Evolutionary conservation across 2,888 invertebrate species (phyloP).

Genomic region (Belgica antarctica): DNA sequence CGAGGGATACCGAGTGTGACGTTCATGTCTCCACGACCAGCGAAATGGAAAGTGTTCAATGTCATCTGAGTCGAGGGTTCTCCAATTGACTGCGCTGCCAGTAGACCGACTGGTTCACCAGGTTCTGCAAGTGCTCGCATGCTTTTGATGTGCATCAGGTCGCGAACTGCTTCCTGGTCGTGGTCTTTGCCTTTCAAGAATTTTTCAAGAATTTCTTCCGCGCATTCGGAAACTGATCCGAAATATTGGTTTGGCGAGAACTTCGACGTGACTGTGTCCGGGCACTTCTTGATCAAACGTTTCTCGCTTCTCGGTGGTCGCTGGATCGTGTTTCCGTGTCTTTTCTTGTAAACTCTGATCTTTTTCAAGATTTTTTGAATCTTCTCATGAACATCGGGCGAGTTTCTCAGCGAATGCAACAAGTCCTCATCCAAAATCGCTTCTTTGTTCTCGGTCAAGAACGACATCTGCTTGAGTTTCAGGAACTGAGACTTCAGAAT

Average conservation of each 20-base stretch:
- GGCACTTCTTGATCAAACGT: slow-evolving; percentile 55
- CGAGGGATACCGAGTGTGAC: slow-evolving; percentile 99
- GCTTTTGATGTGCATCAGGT: slow-evolving; percentile 73
- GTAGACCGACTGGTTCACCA: slow-evolving; percentile 93
- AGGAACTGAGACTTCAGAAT: slow-evolving; percentile 84
- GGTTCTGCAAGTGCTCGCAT: slow-evolving; percentile 77
- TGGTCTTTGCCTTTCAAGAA: slow-evolving; percentile 53
- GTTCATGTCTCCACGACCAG: slow-evolving; percentile 99
- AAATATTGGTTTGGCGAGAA: slow-evolving; percentile 73
- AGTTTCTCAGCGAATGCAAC: slow-evolving; percentile 61
- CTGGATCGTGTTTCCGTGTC: slow-evolving; percentile 52
- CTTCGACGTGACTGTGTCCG: slow-evolving; percentile 71
- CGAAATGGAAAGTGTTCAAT: slow-evolving; percentile 98
- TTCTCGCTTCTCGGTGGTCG: slow-evolving; percentile 18
- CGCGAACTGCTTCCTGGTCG: slow-evolving; percentile 59
- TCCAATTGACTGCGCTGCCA: slow-evolving; percentile 97
- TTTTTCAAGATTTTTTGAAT: slow-evolving; percentile 62
- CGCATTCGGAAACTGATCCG: slow-evolving; percentile 79
- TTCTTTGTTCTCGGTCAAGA: slow-evolving; percentile 76
- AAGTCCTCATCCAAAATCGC: slow-evolving; percentile 63
- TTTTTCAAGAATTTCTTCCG: slow-evolving; percentile 66
- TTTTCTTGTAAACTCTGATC: slow-evolving; percentile 63
- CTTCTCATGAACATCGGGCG: slow-evolving; percentile 55
- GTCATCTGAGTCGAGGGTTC: slow-evolving; percentile 99
- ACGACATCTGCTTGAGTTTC: slow-evolving; percentile 69